Conservation (phyloP, 2,888 invertebrate species). For the Clistopyga incitator region DNA sequence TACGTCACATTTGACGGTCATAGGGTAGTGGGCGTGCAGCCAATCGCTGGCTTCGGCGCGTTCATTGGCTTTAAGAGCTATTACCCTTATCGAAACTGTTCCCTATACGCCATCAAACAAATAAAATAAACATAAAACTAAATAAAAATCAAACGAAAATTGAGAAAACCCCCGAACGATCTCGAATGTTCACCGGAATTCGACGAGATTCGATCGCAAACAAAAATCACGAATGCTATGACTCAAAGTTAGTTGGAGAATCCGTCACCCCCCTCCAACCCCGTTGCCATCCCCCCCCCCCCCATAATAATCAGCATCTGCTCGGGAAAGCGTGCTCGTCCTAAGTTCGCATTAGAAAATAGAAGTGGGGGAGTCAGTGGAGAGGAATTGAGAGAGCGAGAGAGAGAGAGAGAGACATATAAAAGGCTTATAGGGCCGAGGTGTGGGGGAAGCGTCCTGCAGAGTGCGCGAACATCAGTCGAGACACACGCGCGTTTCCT, state of each 20-base stretch:
- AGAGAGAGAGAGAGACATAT: background rate
- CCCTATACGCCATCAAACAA: background rate
- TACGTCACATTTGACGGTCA: conserved; percentile 12
- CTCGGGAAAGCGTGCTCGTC: background rate
- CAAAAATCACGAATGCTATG: background rate
- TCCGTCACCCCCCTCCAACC: background rate
- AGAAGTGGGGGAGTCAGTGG: background rate
- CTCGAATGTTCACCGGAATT: background rate
- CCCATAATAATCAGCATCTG: background rate
- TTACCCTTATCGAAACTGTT: background rate
- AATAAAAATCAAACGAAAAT: too few relatives aligned
- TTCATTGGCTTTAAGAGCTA: background rate
- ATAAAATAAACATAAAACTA: background rate
- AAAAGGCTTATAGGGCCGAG: conserved; percentile 3
- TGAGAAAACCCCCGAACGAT: too few relatives aligned
- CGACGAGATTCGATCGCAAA: background rate
- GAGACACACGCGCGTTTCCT: background rate
- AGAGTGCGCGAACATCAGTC: background rate
- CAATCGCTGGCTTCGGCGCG: background rate
- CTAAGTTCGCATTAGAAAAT: conserved; percentile 2
- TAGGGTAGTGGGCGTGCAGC: conserved; percentile 7
- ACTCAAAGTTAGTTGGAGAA: background rate
- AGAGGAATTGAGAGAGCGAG: too few relatives aligned
- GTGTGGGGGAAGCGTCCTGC: background rate
- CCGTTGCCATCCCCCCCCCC: background rate